phyloP scores from a whole-genome alignment of 1,140 invertebrate species.

The Pararge aegeria region DNA sequence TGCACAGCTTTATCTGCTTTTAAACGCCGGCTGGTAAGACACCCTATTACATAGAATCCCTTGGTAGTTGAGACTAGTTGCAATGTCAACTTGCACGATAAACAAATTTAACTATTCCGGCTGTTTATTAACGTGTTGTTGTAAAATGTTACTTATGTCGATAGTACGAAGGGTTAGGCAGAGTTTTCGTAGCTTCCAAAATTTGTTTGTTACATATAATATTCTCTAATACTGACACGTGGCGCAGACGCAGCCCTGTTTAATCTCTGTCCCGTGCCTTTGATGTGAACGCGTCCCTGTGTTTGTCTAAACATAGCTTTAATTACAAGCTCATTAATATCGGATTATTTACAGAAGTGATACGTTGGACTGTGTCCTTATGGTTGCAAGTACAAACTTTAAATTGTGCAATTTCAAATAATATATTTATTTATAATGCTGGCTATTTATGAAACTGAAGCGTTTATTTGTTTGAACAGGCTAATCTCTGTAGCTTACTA shows the following conservation, averaged over 20 bases:
- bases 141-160: conserved; percentile 31
- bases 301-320: conserved; percentile 69
- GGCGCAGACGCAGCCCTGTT: conserved; percentile 66
- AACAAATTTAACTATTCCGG: conserved; percentile 33
- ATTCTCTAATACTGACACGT: conserved; percentile 59
- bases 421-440: background rate
- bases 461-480: too few species aligned
- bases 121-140: background rate
- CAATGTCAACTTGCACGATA: conserved; percentile 59
- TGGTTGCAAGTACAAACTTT: background rate
- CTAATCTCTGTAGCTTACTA: too few species aligned
- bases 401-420: background rate
- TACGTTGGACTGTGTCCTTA: conserved; percentile 14
- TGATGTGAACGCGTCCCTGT: conserved; percentile 60
- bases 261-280: conserved; percentile 62
- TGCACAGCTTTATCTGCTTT: conserved; percentile 52
- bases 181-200: background rate
- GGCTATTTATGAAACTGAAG: background rate
- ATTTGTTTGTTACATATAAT: conserved; percentile 36
- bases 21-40: conserved; percentile 53
- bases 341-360: conserved; percentile 62
- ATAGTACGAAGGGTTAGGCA: background rate
- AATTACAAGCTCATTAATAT: conserved; percentile 74
- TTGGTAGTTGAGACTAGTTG: conserved; percentile 69
- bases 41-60: conserved; percentile 66